Conservation (phyloP, 2,888 invertebrate species). For the Listrodromus nycthemerus region DNA sequence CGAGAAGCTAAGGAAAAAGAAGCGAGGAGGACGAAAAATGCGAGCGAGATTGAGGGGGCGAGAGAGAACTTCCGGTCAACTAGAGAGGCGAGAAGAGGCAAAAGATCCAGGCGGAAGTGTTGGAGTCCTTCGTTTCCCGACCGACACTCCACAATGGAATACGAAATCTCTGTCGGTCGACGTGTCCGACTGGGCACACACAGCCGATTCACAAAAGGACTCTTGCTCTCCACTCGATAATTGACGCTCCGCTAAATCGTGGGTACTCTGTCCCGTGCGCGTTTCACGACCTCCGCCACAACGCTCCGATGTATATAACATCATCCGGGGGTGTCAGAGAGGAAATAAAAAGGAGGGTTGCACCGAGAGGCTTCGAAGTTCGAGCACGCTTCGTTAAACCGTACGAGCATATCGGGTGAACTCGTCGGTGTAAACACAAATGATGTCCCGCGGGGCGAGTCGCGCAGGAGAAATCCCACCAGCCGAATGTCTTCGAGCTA, state of each 20-base stretch:
- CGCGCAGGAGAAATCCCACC: conserved; percentile 42
- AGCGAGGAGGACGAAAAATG: conserved; percentile 1
- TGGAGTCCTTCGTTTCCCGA: conserved; percentile 59
- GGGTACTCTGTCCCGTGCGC: conserved; percentile 34
- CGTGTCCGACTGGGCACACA: conserved; percentile 24
- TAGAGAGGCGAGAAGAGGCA: conserved; percentile 53
- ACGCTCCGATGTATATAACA: conserved; percentile 25
- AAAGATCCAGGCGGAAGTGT: conserved; percentile 70
- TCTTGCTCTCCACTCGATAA: conserved; percentile 61
- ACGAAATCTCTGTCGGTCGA: conserved; percentile 69
- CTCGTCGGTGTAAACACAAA: conserved; percentile 76
- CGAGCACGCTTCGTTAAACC: conserved; percentile 75
- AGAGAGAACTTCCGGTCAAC: conserved; percentile 66
- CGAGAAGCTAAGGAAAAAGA: not conserved
- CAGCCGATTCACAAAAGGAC: conserved; percentile 64
- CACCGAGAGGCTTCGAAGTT: conserved; percentile 65
- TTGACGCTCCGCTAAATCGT: conserved; percentile 64
- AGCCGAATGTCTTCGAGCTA: conserved; percentile 52
- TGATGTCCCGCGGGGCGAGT: conserved; percentile 73
- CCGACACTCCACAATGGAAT: conserved; percentile 67
- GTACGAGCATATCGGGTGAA: conserved; percentile 46
- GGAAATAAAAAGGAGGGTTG: conserved; percentile 7
- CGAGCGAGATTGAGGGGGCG: conserved; percentile 25
- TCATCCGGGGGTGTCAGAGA: conserved; percentile 39
- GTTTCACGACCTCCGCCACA: conserved; percentile 54